phyloP scores from a whole-genome alignment of 2,888 invertebrate genomes.

The Lydus trimaculatus region DNA sequence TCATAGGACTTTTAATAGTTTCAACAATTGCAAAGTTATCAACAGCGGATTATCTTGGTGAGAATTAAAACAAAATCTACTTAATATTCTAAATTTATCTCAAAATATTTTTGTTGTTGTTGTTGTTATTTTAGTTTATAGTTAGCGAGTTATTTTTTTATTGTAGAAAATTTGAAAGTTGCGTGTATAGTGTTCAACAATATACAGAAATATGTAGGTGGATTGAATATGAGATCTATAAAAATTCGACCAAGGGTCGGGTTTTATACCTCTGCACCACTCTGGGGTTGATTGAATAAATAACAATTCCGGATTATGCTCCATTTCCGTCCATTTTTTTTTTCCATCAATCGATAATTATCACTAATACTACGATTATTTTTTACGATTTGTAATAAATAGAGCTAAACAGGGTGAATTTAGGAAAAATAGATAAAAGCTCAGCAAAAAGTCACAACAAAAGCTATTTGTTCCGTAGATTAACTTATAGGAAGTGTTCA shows the following conservation, averaged over 20 bases:
- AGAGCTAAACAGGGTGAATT: too few relatives aligned
- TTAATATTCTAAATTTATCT: neutral
- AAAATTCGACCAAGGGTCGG: slow-evolving; percentile 37
- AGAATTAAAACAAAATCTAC: slow-evolving; percentile 1
- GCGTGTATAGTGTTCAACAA: slow-evolving; percentile 35
- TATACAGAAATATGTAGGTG: slow-evolving; percentile 29
- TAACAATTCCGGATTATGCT: slow-evolving; percentile 32
- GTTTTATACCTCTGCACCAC: slow-evolving; percentile 33
- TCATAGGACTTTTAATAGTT: slow-evolving; percentile 28
- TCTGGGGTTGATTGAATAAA: slow-evolving; percentile 33
- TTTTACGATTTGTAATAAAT: neutral
- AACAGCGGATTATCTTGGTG: slow-evolving; percentile 41
- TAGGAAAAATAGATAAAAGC: too few relatives aligned
- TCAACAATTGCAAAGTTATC: slow-evolving; percentile 35
- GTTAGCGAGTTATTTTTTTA: slow-evolving; percentile 32
- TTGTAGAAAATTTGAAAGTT: slow-evolving; percentile 43
- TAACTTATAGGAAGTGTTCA: slow-evolving; percentile 41
- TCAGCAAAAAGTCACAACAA: neutral
- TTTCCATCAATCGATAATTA: slow-evolving; percentile 20
- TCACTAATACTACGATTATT: slow-evolving; percentile 13
- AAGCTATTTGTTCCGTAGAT: too few relatives aligned
- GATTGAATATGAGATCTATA: slow-evolving; percentile 34
- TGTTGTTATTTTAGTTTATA: slow-evolving; percentile 14
- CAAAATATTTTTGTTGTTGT: neutral
- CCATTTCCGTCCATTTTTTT: slow-evolving; percentile 9